A percentile compares a stretch with the other conserved stretches of the same genome.
Conservation (phyloP, 2,888 invertebrate species). For the Chaetogeoica ovagalla region DNA sequence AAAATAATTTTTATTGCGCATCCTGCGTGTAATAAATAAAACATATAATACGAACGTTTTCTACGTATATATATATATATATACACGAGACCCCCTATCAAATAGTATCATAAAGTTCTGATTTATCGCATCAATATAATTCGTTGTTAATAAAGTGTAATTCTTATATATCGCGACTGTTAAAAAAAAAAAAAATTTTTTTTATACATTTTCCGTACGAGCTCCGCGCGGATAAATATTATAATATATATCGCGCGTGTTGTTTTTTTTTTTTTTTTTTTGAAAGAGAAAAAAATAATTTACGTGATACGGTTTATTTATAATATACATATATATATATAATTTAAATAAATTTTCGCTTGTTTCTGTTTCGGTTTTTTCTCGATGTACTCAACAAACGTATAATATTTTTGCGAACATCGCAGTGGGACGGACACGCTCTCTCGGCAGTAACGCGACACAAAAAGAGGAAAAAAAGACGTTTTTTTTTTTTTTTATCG, state of each 20-base stretch:
- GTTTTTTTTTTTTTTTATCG: background rate
- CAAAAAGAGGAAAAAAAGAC: no score
- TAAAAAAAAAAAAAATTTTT: constrained; percentile 8
- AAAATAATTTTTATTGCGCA: constrained; percentile 26
- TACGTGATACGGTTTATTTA: background rate
- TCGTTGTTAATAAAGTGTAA: constrained; percentile 31
- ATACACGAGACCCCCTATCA: constrained; percentile 4
- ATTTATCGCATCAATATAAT: constrained; percentile 31
- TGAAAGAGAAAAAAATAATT: constrained; percentile 23
- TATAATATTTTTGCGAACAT: no score
- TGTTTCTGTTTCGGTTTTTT: no score
- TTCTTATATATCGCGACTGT: constrained; percentile 26
- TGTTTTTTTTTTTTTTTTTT: background rate
- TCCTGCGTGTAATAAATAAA: constrained; percentile 35
- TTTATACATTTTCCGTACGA: constrained; percentile 23
- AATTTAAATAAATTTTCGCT: no score
- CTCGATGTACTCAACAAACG: no score
- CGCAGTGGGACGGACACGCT: no score
- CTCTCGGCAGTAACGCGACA: background rate
- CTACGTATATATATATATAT: background rate
- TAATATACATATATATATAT: no score
- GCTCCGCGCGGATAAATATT: constrained; percentile 10
- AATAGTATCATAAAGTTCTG: constrained; percentile 32
- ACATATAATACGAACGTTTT: constrained; percentile 10
- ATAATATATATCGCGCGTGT: background rate